These are phyloP conservation scores for Parasteatoda lunata DNA, from an alignment of 2,888 invertebrate species.

Conservation along the genomic window DNA sequence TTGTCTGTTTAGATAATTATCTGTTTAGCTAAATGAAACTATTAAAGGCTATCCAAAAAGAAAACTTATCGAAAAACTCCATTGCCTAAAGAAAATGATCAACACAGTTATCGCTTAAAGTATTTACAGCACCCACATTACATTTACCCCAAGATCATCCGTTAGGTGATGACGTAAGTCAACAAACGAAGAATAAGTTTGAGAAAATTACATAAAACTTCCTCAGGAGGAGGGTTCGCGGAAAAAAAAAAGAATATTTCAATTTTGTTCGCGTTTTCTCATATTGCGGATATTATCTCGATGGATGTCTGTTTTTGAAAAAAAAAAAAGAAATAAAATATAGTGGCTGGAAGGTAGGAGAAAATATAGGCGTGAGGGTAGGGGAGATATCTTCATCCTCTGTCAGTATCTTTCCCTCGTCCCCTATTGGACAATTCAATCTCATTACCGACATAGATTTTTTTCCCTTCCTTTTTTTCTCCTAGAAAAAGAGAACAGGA, in stretches of 20 bases:
- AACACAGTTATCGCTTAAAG: too few relatives aligned
- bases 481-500: slow-evolving; percentile 13
- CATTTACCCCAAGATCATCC: too few relatives aligned
- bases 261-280: slow-evolving; percentile 26
- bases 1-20: too few relatives aligned
- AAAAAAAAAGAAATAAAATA: slow-evolving; percentile 16
- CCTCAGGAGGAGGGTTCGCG: not conserved
- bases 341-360: slow-evolving; percentile 33
- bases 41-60: too few relatives aligned
- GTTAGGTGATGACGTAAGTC: too few relatives aligned
- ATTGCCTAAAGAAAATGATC: too few relatives aligned
- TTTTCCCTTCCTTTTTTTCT: slow-evolving; percentile 5
- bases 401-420: slow-evolving; percentile 46
- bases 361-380: slow-evolving; percentile 20
- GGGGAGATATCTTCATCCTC: slow-evolving; percentile 54
- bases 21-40: too few relatives aligned
- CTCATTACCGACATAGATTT: slow-evolving; percentile 58
- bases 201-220: slow-evolving; percentile 7
- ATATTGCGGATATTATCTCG: slow-evolving; percentile 47
- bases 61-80: too few relatives aligned
- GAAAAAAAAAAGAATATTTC: slow-evolving; percentile 8
- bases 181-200: slow-evolving; percentile 1
- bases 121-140: too few relatives aligned
- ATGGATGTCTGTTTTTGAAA: slow-evolving; percentile 36
- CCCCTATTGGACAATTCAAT: slow-evolving; percentile 65